Evolutionary conservation across 2,797 vertebrate genomes (phyloP), one percentile per base, ranked within the genome.

Genomic region (Sebastes minor): DNA sequence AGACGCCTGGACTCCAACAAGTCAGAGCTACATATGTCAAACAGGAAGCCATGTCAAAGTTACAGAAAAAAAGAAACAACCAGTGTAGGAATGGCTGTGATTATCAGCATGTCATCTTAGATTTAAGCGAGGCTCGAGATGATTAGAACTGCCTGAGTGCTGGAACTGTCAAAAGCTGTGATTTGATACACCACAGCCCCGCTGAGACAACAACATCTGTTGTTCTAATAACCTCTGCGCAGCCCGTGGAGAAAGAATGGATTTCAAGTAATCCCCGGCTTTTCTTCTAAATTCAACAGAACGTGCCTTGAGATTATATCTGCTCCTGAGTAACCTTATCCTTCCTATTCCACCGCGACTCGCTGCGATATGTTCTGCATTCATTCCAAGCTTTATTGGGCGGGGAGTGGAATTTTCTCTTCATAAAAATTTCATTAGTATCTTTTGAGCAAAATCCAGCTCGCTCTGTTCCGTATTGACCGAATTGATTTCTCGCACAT

Each of bases 381-480:
- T 93, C 18, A 74, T 87, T 86, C 85, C 56, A 55, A 61, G 64
- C 80, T 30, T 87, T 85, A 91, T 88, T 91, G 80, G 80, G 68
- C 79, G 74, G 82, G 83, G 76, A 82, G 72, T 28, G 75, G 86
- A 89, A 86, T 90, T 90, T 90, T 89, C 71, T 92, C 88, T 79
- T 89, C 86, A 89, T 91, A 87, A 94, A 92, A 87, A 86, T 89
- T 20, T 92, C 82, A 89, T 92, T 89, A 88, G 83, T 89, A 65
- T 89, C 79, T 88, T 91, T 80, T 83, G 82, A 93, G 69, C 72
- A 66, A 81, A 89, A 87, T 85, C 86, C 84, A 86, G 82, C 78
- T 28, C 1, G n/a, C 85, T 83, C 81, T 8, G 16, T 84, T 80
- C 49, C 23, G 14, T 89, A 86, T 82, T 76, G 84, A 91, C 80